Evolutionary conservation across 2,113 vertebrate species (phyloP).

Genomic region (Hyaena hyaena): DNA sequence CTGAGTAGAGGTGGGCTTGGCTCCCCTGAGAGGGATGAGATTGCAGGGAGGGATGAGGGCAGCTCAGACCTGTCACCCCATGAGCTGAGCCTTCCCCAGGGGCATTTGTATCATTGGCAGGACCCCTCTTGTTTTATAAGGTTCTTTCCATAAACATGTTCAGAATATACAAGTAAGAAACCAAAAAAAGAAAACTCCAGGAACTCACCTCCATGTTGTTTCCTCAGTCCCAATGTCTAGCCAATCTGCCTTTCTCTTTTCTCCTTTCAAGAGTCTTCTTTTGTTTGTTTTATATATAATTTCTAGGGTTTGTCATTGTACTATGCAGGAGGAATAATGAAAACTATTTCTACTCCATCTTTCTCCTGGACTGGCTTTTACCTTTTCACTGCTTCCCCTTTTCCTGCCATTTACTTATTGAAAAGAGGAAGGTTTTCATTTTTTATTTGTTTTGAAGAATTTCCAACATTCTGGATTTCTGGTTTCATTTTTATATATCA

Average conservation of each 20-base stretch:
- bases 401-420: neutral
- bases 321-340: neutral
- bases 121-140: neutral
- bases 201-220: neutral
- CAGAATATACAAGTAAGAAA: neutral
- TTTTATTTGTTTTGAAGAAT: neutral
- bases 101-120: neutral
- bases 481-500: neutral
- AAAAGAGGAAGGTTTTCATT: neutral
- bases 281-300: neutral
- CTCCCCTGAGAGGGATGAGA: neutral
- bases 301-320: neutral
- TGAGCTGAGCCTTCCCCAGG: neutral
- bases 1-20: neutral
- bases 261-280: neutral
- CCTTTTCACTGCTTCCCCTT: neutral
- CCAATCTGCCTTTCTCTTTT: neutral
- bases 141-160: neutral
- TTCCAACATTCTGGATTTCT: neutral
- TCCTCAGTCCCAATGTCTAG: neutral
- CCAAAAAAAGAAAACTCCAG: neutral
- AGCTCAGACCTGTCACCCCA: neutral
- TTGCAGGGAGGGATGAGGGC: neutral
- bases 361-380: neutral
- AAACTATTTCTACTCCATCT: neutral